Evolutionary conservation across 2,888 invertebrate genomes (phyloP).

Genomic region (Mythimna albipuncta): DNA sequence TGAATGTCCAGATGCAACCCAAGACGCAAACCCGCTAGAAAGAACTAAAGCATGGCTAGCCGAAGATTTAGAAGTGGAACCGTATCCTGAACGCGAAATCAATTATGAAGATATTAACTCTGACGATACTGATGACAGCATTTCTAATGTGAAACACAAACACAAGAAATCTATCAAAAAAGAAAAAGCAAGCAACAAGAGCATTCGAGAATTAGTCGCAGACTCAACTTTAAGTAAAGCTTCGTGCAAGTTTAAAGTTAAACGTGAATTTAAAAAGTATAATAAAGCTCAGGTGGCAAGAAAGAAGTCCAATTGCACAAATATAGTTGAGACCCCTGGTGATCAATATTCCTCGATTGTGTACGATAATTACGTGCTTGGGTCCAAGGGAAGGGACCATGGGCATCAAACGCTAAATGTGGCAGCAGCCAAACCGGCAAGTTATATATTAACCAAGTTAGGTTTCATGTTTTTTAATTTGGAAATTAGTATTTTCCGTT

Average conservation of each 20-base stretch:
- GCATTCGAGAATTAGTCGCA: constrained; percentile 44
- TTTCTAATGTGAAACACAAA: constrained; percentile 58
- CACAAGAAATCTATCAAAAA: constrained; percentile 65
- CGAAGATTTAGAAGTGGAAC: constrained; percentile 68
- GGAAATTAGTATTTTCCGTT: neutral
- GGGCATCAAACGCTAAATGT: constrained; percentile 62
- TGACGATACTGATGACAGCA: constrained; percentile 67
- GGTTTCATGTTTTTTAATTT: neutral
- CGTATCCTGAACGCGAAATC: constrained; percentile 63
- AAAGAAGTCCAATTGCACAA: constrained; percentile 66
- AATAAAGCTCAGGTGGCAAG: constrained; percentile 64
- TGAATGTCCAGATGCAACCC: constrained; percentile 26
- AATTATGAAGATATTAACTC: constrained; percentile 64
- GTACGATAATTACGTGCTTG: constrained; percentile 58
- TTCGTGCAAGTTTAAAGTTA: constrained; percentile 49
- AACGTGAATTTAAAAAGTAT: constrained; percentile 55
- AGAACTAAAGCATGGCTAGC: constrained; percentile 78
- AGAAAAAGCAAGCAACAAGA: constrained; percentile 47
- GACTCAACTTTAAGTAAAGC: constrained; percentile 56
- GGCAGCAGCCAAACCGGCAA: constrained; percentile 76
- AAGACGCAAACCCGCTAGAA: constrained; percentile 66
- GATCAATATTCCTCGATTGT: constrained; percentile 64
- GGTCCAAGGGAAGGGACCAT: constrained; percentile 61
- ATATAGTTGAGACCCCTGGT: constrained; percentile 62
- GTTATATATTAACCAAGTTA: constrained; percentile 35